Conservation (phyloP, 1,140 invertebrate genomes). For the Orchestia grillus region DNA sequence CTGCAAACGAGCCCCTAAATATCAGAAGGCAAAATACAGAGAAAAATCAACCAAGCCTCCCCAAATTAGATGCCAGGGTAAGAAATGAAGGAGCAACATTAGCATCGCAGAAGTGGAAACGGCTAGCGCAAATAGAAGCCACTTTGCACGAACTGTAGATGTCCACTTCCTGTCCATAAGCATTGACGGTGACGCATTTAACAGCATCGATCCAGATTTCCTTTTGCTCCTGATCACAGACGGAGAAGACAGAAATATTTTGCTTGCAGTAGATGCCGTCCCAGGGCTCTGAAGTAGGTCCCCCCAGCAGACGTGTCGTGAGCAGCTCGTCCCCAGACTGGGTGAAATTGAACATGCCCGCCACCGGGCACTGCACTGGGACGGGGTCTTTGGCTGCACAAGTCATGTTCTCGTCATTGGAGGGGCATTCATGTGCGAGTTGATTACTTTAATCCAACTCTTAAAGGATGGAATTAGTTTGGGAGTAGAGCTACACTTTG, state of each 20-base stretch:
- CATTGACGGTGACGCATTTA: slow-evolving; percentile 95
- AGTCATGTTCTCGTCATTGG: background rate
- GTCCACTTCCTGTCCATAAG: slow-evolving; percentile 91
- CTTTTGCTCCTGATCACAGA: slow-evolving; percentile 93
- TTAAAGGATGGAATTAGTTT: too few species aligned
- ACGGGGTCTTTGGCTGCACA: slow-evolving; percentile 88
- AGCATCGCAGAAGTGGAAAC: background rate
- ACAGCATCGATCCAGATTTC: slow-evolving; percentile 93
- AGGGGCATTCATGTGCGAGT: too few species aligned
- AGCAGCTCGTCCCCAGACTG: slow-evolving; percentile 92
- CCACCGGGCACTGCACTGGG: slow-evolving; percentile 93
- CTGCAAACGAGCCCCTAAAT: background rate
- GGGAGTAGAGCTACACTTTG: too few species aligned
- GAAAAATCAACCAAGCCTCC: background rate
- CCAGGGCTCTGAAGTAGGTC: slow-evolving; percentile 91
- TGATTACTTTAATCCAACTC: too few species aligned
- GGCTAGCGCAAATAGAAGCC: background rate
- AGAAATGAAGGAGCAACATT: slow-evolving; percentile 17
- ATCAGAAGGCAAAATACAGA: background rate
- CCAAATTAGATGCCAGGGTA: background rate
- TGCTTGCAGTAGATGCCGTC: slow-evolving; percentile 93
- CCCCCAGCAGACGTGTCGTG: slow-evolving; percentile 88
- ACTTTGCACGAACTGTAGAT: slow-evolving; percentile 80
- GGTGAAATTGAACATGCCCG: slow-evolving; percentile 94
- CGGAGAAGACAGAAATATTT: slow-evolving; percentile 94